phyloP scores from a whole-genome alignment of 2,797 vertebrate genomes.

The Xenopus petersii region DNA sequence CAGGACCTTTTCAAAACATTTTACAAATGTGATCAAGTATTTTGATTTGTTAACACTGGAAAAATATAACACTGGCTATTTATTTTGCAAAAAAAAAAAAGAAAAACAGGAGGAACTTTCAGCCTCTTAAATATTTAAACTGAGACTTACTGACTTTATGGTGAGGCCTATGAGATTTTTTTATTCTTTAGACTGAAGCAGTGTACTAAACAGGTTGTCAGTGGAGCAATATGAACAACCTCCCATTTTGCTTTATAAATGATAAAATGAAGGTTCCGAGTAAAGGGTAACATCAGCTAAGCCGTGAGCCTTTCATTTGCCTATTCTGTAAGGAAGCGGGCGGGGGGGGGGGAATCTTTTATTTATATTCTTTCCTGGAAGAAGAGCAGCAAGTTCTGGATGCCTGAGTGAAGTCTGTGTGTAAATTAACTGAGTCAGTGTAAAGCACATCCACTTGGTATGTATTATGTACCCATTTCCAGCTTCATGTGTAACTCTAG shows the following conservation, averaged over 20 bases:
- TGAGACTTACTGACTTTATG: conserved; percentile 30
- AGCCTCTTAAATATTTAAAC: conserved; percentile 59
- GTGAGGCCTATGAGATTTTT: conserved; percentile 6
- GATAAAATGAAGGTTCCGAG: conserved; percentile 54
- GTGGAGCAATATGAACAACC: conserved; percentile 69
- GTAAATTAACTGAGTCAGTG: conserved; percentile 64
- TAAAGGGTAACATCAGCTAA: conserved; percentile 8
- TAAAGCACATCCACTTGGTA: conserved; percentile 57
- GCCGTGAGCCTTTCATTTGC: conserved; percentile 1
- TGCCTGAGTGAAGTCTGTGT: conserved; percentile 58
- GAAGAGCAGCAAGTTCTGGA: conserved; percentile 44
- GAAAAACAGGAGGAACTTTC: conserved; percentile 41
- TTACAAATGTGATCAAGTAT: conserved; percentile 60
- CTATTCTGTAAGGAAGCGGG: conserved; percentile 6
- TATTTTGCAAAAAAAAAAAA: conserved; percentile 60
- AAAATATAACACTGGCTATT: conserved; percentile 52
- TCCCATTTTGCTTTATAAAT: conserved; percentile 65
- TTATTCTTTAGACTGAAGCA: conserved; percentile 64
- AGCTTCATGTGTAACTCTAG: conserved; percentile 48
- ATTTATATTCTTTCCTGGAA: conserved; percentile 30
- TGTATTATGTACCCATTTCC: conserved; percentile 49
- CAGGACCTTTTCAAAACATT: conserved; percentile 54
- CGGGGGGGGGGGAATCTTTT: background rate
- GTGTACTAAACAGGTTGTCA: conserved; percentile 63
- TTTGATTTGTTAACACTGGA: conserved; percentile 58